phyloP scores from a whole-genome alignment of 2,797 vertebrate genomes.

The Loris lydekkerianus region DNA sequence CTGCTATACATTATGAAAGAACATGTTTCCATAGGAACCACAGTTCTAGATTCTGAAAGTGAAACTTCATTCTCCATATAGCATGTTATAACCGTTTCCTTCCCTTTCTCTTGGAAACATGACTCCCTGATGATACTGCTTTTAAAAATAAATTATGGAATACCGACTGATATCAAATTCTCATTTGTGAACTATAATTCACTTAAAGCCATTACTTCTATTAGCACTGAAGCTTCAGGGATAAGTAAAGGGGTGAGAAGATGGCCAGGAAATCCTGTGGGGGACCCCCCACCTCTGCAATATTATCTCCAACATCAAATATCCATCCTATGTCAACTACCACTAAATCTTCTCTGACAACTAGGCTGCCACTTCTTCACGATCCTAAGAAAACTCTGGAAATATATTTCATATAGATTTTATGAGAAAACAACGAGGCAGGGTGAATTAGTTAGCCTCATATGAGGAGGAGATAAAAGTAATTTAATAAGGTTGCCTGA shows the following conservation, averaged over 20 bases:
- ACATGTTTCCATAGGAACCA: neutral
- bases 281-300: too few relatives aligned
- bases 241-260: slow-evolving; percentile 1
- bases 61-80: neutral
- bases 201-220: slow-evolving; percentile 18
- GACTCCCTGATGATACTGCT: neutral
- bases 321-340: neutral
- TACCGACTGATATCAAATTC: neutral
- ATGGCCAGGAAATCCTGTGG: neutral
- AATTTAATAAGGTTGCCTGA: slow-evolving; percentile 11
- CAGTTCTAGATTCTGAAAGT: neutral
- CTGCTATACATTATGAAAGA: neutral
- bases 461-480: neutral
- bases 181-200: neutral
- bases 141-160: slow-evolving; percentile 21
- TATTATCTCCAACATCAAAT: neutral
- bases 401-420: neutral
- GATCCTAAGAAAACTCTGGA: slow-evolving; percentile 10
- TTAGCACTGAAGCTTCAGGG: neutral
- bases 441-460: neutral
- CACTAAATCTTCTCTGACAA: neutral
- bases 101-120: slow-evolving; percentile 21
- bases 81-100: neutral
- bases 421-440: neutral
- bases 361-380: neutral